Base-by-base conservation (phyloP, 2,888 invertebrate genomes). In the Cactoblastis cactorum region DNA sequence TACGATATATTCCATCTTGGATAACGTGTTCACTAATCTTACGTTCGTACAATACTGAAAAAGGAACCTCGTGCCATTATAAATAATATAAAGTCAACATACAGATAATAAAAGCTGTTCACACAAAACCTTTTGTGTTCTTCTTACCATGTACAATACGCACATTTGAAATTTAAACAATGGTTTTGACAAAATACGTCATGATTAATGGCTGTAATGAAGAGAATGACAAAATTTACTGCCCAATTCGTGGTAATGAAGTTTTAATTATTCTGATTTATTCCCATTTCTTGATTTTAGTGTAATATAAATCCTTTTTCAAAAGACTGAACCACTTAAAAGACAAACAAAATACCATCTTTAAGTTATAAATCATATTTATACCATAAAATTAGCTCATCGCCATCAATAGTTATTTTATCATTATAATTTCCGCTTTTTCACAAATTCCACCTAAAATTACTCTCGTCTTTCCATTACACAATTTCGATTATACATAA, bases 31-130 rank as follows among this genome's bases (percentile, higher is more conserved):
- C 65, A 67, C 67, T 68, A 61, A 53, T 54, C 62, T 62, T 65
- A 53, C 64, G 65, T 65, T 63, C 58, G 62, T 68, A 69, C 64
- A 59, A 69, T 53, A 73, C 74, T 76, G 65, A 57, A 53, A 52
- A 34, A 14, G 49, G 62, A 51, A 54, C 59, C 65, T 53, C 64
- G 56, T 63, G 62, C 61, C 66, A 61, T 63, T 72, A 68, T 69
- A 69, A 65, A 63, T 58, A 53, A 57, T 59, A 59, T 57, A 62
- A 64, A 56, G 59, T 65, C 70, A 70, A 71, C 61, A 74, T 62
- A 56, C 38, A 50, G 43, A 54, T 38, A 37, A 50, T 49, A 62
- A 71, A 78, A 80, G 71, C 80, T 82, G 81, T 69, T 52, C 58
- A 80, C 57, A 82, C 66, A 80, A 15, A 55, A 3, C n/a, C 49